Evolutionary conservation across 2,797 vertebrate species (phyloP).

Genomic region (Coreius guichenoti): DNA sequence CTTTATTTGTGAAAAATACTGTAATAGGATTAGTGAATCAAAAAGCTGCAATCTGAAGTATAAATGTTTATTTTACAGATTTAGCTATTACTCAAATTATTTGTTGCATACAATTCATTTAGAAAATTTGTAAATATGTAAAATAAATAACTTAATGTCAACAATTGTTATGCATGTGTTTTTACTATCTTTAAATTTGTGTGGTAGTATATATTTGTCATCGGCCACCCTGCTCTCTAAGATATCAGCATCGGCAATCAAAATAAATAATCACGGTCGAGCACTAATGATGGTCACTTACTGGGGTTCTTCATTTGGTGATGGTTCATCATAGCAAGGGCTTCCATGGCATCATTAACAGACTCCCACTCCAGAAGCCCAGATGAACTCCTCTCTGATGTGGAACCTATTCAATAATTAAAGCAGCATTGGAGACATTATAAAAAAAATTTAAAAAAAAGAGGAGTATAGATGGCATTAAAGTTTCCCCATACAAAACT

Average conservation of each 20-base stretch:
- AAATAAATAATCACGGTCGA: background rate
- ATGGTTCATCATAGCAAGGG: slow-evolving; percentile 91
- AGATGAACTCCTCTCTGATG: slow-evolving; percentile 91
- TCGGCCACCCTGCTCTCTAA: background rate
- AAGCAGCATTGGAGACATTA: background rate
- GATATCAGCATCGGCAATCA: background rate
- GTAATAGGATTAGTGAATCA: no score
- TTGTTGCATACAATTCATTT: background rate
- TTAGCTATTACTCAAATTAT: no score
- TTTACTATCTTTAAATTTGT: background rate
- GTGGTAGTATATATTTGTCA: background rate
- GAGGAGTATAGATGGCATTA: background rate
- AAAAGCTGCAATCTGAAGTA: no score
- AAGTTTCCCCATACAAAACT: background rate
- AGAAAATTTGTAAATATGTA: background rate
- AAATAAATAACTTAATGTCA: background rate
- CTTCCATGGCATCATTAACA: slow-evolving; percentile 94
- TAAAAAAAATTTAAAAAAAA: background rate
- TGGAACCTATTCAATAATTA: slow-evolving; percentile 66
- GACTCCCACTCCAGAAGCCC: slow-evolving; percentile 95
- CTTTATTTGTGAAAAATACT: no score
- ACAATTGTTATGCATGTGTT: background rate
- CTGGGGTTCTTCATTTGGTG: slow-evolving; percentile 97
- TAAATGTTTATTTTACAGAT: no score
- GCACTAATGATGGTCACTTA: slow-evolving; percentile 70